Conservation (phyloP, 2,888 invertebrate species). For the Sisyra nigra region DNA sequence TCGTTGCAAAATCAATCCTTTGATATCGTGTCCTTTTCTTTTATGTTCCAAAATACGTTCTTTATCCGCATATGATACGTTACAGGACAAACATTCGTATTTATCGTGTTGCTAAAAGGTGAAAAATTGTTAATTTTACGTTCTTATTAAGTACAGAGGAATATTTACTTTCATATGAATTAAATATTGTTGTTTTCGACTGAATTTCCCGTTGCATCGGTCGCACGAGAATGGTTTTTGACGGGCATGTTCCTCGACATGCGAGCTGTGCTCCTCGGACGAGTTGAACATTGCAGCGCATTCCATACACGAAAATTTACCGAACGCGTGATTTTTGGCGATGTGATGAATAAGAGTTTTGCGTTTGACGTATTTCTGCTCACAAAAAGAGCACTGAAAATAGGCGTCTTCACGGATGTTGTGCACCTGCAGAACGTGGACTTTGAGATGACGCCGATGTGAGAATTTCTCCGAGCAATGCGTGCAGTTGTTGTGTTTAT, state of each 20-base stretch:
- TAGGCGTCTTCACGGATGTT: conserved; percentile 14
- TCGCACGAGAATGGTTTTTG: conserved; percentile 20
- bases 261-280: conserved; percentile 17
- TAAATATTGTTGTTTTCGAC: conserved; percentile 21
- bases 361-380: conserved; percentile 16
- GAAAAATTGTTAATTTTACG: not conserved
- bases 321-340: conserved; percentile 20
- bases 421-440: conserved; percentile 21
- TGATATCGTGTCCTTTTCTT: conserved; percentile 15
- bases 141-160: not conserved
- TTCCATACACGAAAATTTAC: conserved; percentile 21
- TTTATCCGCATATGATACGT: conserved; percentile 21
- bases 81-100: conserved; percentile 22
- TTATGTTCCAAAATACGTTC: conserved; percentile 16
- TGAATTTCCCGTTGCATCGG: conserved; percentile 21
- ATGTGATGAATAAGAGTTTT: conserved; percentile 19
- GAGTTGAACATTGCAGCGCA: conserved; percentile 20
- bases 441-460: conserved; percentile 19
- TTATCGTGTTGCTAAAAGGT: conserved; percentile 20
- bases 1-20: conserved; percentile 14
- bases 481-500: conserved; percentile 23
- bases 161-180: conserved; percentile 18
- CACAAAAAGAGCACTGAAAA: conserved; percentile 15
- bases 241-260: conserved; percentile 18
- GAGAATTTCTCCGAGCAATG: conserved; percentile 23